Base-by-base conservation (phyloP, 2,113 vertebrate species). In the Tragelaphus buxtoni region DNA sequence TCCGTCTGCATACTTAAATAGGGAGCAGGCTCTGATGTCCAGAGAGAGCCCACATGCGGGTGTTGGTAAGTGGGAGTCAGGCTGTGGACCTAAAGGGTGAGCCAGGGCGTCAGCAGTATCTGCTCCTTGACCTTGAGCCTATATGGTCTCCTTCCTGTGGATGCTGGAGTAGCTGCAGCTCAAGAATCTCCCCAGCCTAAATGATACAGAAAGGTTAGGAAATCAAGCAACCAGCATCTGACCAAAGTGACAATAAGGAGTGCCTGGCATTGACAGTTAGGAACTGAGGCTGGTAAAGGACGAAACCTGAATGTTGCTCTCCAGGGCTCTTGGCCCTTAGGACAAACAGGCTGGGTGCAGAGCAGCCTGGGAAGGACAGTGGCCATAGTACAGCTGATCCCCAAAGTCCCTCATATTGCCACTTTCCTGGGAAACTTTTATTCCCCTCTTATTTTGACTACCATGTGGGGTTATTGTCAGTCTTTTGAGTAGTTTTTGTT, bases 61-160 rank as follows among this genome's bases (percentile, higher is more conserved):
- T 16, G 30, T 76, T 28, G 10, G 32, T 24, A n/a, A 16, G 39
- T 30, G 42, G 42, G 35, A 63, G 10, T 47, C 42, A 83, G 63
- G 61, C n/a, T 49, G 24, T 5, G 2, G 53, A 5, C 42, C 1
- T 0, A 7, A 42, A 26, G 51, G 28, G 5, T 39, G 9, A 20
- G 47, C 13, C 12, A 12, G 42, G 60, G 12, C 4, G 0, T n/a
- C 14, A 9, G 63, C 74, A 55, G 20, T 16, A 3, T 55, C 77
- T 65, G 45, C 30, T 16, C 11, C 30, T 30, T 18, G 9, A 24
- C 42, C 53, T 60, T 18, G 53, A 76, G n/a, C 24, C 42, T 26
- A 4, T 30, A 3, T 61, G 60, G 32, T 12, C 60, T 77, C 42
- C 47, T 91, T 56, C 72, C 24, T 39, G 3, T 63, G 88, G 10